Evolutionary conservation across 2,113 vertebrate genomes (phyloP).

Genomic region (Pyrgilauda ruficollis): DNA sequence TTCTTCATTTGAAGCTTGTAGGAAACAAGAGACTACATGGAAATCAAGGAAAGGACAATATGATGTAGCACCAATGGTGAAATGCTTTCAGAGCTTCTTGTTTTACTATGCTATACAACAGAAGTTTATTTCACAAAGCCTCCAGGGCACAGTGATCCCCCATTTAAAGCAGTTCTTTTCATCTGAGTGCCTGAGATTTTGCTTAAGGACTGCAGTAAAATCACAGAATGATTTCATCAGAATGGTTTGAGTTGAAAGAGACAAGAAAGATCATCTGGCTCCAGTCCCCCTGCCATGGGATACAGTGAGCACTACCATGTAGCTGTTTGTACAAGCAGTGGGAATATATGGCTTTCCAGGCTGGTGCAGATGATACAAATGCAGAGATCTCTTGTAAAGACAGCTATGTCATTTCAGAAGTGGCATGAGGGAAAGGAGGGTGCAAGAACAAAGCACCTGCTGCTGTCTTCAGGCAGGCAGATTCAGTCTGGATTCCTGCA

Average conservation of each 20-base stretch:
- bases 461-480: background rate
- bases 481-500: background rate
- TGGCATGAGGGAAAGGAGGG: background rate
- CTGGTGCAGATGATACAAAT: background rate
- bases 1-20: background rate
- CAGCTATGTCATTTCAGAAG: background rate
- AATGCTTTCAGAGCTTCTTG: background rate
- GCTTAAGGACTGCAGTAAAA: background rate
- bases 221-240: background rate
- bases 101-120: background rate
- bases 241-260: background rate
- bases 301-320: fast-evolving
- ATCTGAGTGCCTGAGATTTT: background rate
- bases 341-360: background rate
- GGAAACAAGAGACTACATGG: background rate
- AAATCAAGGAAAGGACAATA: background rate
- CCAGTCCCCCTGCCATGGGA: no score
- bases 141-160: background rate
- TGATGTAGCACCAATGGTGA: background rate
- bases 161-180: background rate
- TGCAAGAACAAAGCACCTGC: background rate
- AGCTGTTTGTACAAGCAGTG: background rate
- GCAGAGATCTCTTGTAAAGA: background rate
- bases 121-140: background rate
- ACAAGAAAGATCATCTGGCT: background rate